These are phyloP conservation scores for Momotus momota DNA, from an alignment of 2,797 vertebrate species.

Conservation along the genomic window DNA sequence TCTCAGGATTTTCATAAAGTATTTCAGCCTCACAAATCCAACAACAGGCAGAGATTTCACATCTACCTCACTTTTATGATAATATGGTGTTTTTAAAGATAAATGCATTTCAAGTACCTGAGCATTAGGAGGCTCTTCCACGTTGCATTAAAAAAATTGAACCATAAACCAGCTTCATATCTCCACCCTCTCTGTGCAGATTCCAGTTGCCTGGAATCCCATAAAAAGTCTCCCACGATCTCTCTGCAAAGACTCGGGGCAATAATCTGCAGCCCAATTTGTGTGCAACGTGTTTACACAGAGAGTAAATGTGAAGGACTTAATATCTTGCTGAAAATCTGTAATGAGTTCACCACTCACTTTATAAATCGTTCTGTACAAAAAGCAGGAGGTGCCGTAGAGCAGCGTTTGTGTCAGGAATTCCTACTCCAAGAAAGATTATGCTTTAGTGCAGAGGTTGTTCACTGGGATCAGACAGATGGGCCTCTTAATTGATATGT, in stretches of 20 bases:
- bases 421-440: not conserved
- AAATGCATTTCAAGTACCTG: not conserved
- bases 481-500: not conserved
- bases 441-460: not conserved
- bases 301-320: not conserved
- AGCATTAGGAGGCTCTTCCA: not conserved
- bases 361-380: not conserved
- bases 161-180: not conserved
- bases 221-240: not conserved
- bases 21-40: not conserved
- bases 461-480: not conserved
- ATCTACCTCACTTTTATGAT: not conserved
- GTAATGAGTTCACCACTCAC: accelerated
- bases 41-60: not conserved
- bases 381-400: not conserved
- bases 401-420: not conserved
- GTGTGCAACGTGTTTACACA: accelerated
- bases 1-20: not conserved
- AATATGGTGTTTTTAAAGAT: not conserved
- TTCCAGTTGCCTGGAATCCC: not conserved
- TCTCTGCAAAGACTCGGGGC: not conserved
- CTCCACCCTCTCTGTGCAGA: not conserved
- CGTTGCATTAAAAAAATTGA: not conserved
- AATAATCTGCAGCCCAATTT: not conserved
- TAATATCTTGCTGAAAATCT: not conserved